Evolutionary conservation across 2,797 vertebrate species (phyloP).

Genomic region (Setipinna tenuifilis): DNA sequence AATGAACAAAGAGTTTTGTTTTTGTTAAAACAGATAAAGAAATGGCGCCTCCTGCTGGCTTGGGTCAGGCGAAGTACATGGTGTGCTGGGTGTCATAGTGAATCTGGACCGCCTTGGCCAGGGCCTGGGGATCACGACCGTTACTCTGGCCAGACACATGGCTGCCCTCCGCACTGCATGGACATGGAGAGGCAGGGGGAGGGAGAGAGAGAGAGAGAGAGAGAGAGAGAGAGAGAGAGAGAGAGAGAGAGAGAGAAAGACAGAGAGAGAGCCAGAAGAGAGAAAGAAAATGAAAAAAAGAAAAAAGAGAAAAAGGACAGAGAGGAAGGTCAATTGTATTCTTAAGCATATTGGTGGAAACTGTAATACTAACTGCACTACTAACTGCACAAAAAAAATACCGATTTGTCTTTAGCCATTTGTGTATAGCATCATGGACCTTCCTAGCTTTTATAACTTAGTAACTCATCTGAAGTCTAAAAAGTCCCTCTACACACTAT

Average conservation of each 20-base stretch:
- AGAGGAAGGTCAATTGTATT: background rate
- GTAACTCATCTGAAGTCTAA: background rate
- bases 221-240: slow-evolving; percentile 31
- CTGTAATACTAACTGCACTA: background rate
- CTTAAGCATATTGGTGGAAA: background rate
- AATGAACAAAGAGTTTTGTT: slow-evolving; percentile 27
- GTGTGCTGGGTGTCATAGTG: slow-evolving; percentile 99
- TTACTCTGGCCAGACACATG: slow-evolving; percentile 99
- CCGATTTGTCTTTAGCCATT: too few relatives aligned
- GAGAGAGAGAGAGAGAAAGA: background rate
- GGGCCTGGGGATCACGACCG: slow-evolving; percentile 93
- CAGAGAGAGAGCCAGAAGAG: background rate
- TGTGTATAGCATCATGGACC: too few relatives aligned
- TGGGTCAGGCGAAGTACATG: slow-evolving; percentile 97
- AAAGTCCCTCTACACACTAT: background rate
- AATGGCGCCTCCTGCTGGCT: slow-evolving; percentile 58
- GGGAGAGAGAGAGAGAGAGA: too few relatives aligned
- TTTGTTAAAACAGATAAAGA: slow-evolving; percentile 30
- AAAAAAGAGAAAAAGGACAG: background rate
- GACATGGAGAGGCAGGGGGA: background rate
- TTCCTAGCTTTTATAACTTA: background rate
- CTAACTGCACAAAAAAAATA: background rate
- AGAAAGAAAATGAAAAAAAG: background rate
- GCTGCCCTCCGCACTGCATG: slow-evolving; percentile 93
- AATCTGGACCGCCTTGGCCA: slow-evolving; percentile 99